These are phyloP conservation scores for Vanessa atalanta DNA, from an alignment of 1,140 invertebrate genomes.

Conservation along the genomic window DNA sequence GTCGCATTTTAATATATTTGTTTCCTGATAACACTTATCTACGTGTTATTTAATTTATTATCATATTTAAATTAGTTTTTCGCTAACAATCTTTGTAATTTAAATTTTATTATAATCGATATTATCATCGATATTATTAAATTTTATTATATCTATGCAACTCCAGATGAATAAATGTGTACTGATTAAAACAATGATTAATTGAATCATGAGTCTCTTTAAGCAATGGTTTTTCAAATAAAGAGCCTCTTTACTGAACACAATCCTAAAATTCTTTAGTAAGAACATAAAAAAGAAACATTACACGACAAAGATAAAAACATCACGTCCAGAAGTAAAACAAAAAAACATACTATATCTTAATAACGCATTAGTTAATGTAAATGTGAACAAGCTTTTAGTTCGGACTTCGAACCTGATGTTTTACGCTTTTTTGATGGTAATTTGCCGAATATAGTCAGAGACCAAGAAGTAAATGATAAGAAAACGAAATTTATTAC, in stretches of 20 bases:
- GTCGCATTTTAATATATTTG: neutral
- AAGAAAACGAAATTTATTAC: slow-evolving; percentile 11
- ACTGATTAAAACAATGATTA: neutral
- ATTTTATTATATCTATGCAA: no score
- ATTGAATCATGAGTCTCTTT: no score
- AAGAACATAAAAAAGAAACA: neutral
- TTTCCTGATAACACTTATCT: neutral
- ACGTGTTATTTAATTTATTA: neutral
- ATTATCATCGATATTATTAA: no score
- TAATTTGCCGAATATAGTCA: slow-evolving; percentile 23
- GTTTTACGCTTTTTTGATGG: slow-evolving; percentile 18
- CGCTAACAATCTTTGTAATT: neutral
- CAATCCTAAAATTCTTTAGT: neutral
- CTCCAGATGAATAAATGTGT: neutral
- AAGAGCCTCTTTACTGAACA: no score
- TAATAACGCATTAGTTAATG: slow-evolving; percentile 49
- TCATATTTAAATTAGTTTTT: neutral
- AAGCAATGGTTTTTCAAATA: no score
- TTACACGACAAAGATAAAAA: neutral
- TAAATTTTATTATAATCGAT: no score
- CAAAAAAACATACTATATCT: slow-evolving; percentile 41
- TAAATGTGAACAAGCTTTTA: slow-evolving; percentile 53
- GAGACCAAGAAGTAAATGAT: neutral
- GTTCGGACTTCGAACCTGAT: slow-evolving; percentile 3
- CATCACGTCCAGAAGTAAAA: slow-evolving; percentile 10